Percentiles rank a stretch among this genome's conserved stretches.
These are phyloP conservation scores for Leuciscus idus DNA, from an alignment of 2,113 vertebrate genomes.

Conservation along the genomic window DNA sequence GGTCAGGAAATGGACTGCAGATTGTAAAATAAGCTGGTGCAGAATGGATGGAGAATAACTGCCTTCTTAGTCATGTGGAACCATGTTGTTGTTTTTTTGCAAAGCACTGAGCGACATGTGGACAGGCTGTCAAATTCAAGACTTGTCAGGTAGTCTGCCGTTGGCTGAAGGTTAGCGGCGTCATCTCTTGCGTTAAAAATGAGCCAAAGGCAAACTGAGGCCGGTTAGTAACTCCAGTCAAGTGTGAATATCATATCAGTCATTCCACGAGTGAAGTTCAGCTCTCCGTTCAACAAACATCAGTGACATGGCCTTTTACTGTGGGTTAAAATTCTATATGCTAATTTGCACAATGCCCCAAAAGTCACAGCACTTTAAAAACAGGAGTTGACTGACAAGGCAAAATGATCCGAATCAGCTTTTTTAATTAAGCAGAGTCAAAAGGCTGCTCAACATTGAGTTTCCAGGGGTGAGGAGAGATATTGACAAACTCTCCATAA, in stretches of 20 bases:
- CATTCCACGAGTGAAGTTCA: conserved; percentile 23
- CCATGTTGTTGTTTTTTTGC: neutral
- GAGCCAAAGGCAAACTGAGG: conserved; percentile 2
- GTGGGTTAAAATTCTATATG: conserved; percentile 34
- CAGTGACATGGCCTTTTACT: conserved; percentile 35
- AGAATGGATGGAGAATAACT: conserved; percentile 27
- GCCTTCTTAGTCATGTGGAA: conserved; percentile 9
- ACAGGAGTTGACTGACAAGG: conserved; percentile 49
- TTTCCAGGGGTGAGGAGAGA: conserved; percentile 36
- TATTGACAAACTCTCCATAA: conserved; percentile 57
- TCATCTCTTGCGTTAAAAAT: conserved; percentile 37
- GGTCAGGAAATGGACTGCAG: conserved; percentile 6
- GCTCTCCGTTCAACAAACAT: conserved; percentile 2
- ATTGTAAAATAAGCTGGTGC: conserved; percentile 28
- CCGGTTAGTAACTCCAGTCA: neutral
- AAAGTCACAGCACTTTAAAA: conserved; percentile 35
- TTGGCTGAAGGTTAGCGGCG: conserved; percentile 36
- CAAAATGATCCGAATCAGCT: conserved; percentile 52
- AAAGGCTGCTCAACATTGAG: conserved; percentile 44
- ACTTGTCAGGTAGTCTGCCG: conserved; percentile 1
- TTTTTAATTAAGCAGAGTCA: conserved; percentile 58
- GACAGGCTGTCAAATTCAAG: neutral
- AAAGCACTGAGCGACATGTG: neutral
- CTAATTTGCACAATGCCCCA: conserved; percentile 34
- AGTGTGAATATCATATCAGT: conserved; percentile 42